phyloP scores from a whole-genome alignment of 2,888 invertebrate genomes.

The Marronus borbonicus region DNA sequence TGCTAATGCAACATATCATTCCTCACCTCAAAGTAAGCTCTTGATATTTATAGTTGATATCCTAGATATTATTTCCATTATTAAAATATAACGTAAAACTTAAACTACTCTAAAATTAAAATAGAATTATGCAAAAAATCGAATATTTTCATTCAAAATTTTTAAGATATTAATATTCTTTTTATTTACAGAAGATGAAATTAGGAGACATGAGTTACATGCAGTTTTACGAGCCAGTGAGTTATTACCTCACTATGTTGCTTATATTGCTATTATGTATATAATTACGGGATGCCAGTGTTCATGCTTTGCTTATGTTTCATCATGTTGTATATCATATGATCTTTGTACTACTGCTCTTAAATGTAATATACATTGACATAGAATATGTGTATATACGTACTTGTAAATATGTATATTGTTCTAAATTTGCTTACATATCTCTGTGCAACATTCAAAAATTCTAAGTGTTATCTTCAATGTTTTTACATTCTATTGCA shows the following conservation, averaged over 20 bases:
- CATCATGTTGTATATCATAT: conserved; percentile 3
- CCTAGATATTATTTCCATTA: neutral
- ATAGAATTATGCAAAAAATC: neutral
- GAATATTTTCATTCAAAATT: neutral
- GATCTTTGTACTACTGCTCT: conserved; percentile 2
- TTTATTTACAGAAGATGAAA: conserved; percentile 78
- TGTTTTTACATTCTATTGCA: neutral
- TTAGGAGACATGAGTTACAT: conserved; percentile 85
- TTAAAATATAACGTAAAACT: no score
- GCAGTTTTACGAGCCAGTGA: conserved; percentile 91
- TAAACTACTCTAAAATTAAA: no score
- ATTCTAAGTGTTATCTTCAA: neutral
- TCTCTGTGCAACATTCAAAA: neutral
- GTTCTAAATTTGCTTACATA: neutral
- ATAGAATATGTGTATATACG: neutral
- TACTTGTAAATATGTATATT: conserved; percentile 12
- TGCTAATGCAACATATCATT: conserved; percentile 76
- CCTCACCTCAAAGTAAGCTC: conserved; percentile 74
- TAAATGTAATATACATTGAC: neutral
- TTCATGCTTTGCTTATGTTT: conserved; percentile 41
- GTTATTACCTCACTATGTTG: conserved; percentile 65
- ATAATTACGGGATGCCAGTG: conserved; percentile 13
- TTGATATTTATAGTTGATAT: neutral
- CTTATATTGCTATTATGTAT: conserved; percentile 34
- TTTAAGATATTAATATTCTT: conserved; percentile 52